phyloP scores from a whole-genome alignment of 2,888 invertebrate genomes.

The Sinelater perroti region DNA sequence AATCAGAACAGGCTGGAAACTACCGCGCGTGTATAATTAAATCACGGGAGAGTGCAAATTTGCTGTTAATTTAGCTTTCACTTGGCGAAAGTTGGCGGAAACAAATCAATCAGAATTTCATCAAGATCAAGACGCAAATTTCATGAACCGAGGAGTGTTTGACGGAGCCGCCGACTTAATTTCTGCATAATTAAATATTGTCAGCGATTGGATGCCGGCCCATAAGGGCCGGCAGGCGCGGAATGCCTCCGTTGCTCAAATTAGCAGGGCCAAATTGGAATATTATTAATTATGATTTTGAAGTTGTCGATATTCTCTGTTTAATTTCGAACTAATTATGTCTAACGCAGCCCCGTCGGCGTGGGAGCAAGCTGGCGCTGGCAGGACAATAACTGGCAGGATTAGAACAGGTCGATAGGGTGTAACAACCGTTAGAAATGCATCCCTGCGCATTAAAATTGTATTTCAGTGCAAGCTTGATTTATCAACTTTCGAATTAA shows the following conservation, averaged over 20 bases:
- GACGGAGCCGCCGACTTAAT: no score
- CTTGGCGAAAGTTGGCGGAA: no score
- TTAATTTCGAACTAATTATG: constrained; percentile 17
- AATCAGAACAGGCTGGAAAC: no score
- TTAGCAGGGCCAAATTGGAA: constrained; percentile 15
- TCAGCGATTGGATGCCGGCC: background rate
- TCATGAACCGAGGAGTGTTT: no score
- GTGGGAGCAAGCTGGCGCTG: background rate
- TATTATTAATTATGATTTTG: constrained; percentile 15
- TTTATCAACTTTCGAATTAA: constrained; percentile 29
- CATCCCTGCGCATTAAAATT: no score
- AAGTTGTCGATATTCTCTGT: constrained; percentile 17
- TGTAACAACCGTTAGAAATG: no score
- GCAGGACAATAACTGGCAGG: background rate
- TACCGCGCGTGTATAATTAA: no score
- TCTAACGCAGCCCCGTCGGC: constrained; percentile 11
- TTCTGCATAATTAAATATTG: constrained; percentile 6
- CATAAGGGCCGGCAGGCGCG: background rate
- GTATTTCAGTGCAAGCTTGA: constrained; percentile 17
- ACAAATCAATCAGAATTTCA: no score
- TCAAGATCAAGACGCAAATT: no score
- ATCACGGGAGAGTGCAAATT: no score
- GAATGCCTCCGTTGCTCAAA: constrained; percentile 2
- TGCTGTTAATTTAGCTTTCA: no score
- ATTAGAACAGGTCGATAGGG: constrained; percentile 13